Conservation (phyloP, 2,797 vertebrate genomes). For the Ara ararauna region DNA sequence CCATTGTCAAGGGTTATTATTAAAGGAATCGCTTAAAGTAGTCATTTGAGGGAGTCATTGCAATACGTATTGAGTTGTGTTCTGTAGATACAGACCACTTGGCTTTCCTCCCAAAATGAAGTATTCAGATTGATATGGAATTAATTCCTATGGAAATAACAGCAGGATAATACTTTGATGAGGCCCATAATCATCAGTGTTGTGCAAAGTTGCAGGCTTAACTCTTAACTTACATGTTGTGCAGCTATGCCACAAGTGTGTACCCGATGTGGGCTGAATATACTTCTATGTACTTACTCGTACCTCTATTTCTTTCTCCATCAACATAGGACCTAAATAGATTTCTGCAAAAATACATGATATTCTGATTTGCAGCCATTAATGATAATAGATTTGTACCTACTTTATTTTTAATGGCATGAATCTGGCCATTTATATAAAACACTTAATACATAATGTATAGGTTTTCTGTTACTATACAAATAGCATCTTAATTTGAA, state of each 20-base stretch:
- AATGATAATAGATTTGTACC: not conserved
- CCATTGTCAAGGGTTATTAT: not conserved
- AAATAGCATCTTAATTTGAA: not conserved
- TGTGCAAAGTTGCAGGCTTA: not conserved
- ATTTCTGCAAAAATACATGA: not conserved
- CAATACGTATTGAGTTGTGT: not conserved
- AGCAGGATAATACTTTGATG: not conserved
- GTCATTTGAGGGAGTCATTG: not conserved
- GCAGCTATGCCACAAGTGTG: not conserved
- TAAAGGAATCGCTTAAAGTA: not conserved
- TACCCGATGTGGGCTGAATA: not conserved
- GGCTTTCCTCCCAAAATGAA: not conserved
- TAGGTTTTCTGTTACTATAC: not conserved
- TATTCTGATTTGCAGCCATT: not conserved
- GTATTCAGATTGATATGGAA: not conserved
- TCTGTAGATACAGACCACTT: not conserved
- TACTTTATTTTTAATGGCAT: not conserved
- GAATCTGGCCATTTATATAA: not conserved
- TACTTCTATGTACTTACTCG: not conserved
- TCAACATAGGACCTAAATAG: not conserved
- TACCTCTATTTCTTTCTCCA: not conserved
- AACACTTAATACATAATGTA: not conserved
- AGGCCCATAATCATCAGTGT: not conserved
- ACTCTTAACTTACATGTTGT: rapidly evolving
- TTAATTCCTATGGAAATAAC: not conserved